Evolutionary conservation across 92 coral and sea anemone species (phyloP).

Genomic region (Paramuricea clavata): DNA sequence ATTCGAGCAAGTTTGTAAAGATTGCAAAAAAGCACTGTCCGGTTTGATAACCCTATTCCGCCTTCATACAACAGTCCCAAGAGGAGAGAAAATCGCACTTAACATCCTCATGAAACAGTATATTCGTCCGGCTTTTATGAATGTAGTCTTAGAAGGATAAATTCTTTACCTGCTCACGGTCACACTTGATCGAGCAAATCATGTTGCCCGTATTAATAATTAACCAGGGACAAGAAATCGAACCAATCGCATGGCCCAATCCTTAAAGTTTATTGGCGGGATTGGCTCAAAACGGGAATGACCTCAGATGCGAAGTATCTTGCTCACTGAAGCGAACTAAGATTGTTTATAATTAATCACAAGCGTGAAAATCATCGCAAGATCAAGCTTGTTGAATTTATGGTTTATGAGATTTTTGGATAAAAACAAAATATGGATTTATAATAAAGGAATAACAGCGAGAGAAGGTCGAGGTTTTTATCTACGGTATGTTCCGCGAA

Average conservation of each 20-base stretch:
- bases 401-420: not conserved
- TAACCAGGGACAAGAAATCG: constrained; percentile 4
- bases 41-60: too few species aligned
- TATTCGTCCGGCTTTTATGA: not conserved
- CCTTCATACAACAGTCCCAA: too few species aligned
- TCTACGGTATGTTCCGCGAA: constrained; percentile 30
- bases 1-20: too few species aligned
- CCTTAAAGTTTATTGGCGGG: not conserved
- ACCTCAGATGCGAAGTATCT: constrained; percentile 13
- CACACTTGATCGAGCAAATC: constrained; percentile 29
- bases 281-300: constrained; percentile 16
- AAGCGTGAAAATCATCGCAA: constrained; percentile 25
- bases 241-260: constrained; percentile 6
- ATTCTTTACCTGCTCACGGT: constrained; percentile 22
- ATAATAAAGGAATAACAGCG: not conserved
- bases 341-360: not conserved
- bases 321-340: constrained; percentile 18
- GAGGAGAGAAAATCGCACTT: too few species aligned
- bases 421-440: not conserved
- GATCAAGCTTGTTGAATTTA: not conserved
- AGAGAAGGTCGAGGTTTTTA: not conserved
- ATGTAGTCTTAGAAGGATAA: not conserved
- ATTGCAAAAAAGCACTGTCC: too few species aligned
- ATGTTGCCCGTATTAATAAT: constrained; percentile 22
- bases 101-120: not conserved